Conservation (phyloP, 2,797 vertebrate species). For the Sandelia bainsii region DNA sequence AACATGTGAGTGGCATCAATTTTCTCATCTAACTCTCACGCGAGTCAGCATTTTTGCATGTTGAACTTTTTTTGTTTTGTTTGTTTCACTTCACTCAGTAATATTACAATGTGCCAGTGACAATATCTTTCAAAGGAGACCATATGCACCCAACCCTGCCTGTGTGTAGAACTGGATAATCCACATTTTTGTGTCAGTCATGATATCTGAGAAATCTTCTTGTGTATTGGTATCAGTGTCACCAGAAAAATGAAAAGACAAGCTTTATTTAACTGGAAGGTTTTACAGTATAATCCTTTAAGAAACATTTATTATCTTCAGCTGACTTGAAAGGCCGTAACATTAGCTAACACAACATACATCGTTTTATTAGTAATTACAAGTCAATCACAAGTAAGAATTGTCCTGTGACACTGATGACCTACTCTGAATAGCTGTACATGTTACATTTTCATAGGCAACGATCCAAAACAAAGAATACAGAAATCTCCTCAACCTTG, state of each 20-base stretch:
- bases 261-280: not conserved
- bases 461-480: not conserved
- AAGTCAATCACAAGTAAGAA: not conserved
- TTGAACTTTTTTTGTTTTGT: too few relatives aligned
- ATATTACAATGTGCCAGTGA: not conserved
- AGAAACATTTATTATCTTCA: slow-evolving; percentile 4
- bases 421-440: not conserved
- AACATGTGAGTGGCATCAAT: not conserved
- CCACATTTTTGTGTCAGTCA: slow-evolving; percentile 70
- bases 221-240: slow-evolving; percentile 33
- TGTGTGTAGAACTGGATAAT: slow-evolving; percentile 66
- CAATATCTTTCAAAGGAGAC: not conserved
- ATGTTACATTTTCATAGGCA: slow-evolving; percentile 1
- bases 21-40: not conserved
- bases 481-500: not conserved
- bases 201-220: slow-evolving; percentile 70
- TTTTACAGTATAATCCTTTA: not conserved
- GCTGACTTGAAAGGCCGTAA: not conserved
- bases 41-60: not conserved
- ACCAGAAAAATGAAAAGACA: slow-evolving; percentile 19
- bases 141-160: slow-evolving; percentile 18
- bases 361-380: not conserved
- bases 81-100: not conserved
- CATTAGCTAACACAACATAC: not conserved
- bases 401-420: not conserved